Evolutionary conservation across 2,888 invertebrate genomes (phyloP), one percentile per base, ranked within the genome.

Genomic region (Piscicola geometra): DNA sequence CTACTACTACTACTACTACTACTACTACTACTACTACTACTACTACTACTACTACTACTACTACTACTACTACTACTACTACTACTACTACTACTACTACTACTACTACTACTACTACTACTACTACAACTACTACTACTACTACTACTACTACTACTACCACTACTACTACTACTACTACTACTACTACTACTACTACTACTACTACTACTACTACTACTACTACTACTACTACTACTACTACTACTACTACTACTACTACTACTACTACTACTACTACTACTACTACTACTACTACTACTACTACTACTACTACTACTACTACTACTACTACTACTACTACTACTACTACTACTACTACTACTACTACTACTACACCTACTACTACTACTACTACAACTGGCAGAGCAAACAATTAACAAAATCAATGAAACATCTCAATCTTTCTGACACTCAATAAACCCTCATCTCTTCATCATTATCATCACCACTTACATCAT

Each of bases 21-120:
- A 69, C 69, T 69, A 69, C 69, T 69, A 33, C 69, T 69, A 69
- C 69, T 69, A 69, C 69, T 69, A 69, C 69, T 69, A 69, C 69
- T 69, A 33, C 69, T 69, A 69, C 69, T 69, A 69, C 69, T 47
- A 71, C 41, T 36, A 50, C 71, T 71, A 50, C 71, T 50, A 69
- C 69, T 69, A 69, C 69, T 69, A 69, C 69, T 69, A 69, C 69
- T 69, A 69, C 69, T 69, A 33, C 69, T 69, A 69, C 69, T 69
- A 69, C 69, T 69, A 69, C 69, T 69, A 69, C 69, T 69, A 33
- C 69, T 69, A 69, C 69, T 69, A 69, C 69, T 69, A 69, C 69
- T 69, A 69, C 69, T 69, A 69, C 69, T 69, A 69, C 69, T 69
- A 33, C 69, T 69, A 69, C 69, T 69, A 69, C 69, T 69, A 69